A percentile compares a stretch with the other conserved stretches of the same genome.
Conservation (phyloP, 2,113 vertebrate species). For the Microtus montanus region DNA sequence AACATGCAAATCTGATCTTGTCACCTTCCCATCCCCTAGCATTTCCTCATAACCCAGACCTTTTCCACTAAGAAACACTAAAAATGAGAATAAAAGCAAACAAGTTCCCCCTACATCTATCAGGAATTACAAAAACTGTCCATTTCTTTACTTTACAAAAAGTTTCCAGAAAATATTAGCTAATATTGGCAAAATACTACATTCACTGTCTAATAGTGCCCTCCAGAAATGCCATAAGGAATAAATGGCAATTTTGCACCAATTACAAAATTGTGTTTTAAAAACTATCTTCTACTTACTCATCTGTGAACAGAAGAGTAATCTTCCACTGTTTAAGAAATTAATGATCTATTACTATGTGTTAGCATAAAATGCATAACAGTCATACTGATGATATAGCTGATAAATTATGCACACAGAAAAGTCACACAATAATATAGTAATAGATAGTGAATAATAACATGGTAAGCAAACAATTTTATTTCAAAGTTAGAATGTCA, state of each 20-base stretch:
- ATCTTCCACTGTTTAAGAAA: slow-evolving; percentile 3
- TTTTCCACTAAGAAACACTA: slow-evolving; percentile 35
- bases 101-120: slow-evolving; percentile 4
- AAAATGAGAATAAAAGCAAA: slow-evolving; percentile 37
- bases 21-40: not conserved
- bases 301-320: not conserved
- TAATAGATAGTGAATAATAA: not conserved
- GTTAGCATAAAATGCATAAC: slow-evolving; percentile 16
- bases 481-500: not conserved
- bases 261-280: not conserved
- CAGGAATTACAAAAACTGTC: slow-evolving; percentile 16
- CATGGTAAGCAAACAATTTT: not conserved
- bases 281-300: not conserved
- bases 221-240: not conserved
- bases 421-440: not conserved
- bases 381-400: not conserved
- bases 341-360: not conserved
- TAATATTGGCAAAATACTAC: not conserved
- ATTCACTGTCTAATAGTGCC: not conserved
- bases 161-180: slow-evolving; percentile 20
- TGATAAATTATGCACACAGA: not conserved
- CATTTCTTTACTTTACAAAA: not conserved
- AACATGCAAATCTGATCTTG: slow-evolving; percentile 52
- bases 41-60: slow-evolving; percentile 41
- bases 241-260: not conserved